A percentile compares a stretch with the other conserved stretches of the same genome.
These are phyloP conservation scores for Drosophila obscura DNA, from an alignment of 1,140 invertebrate species.

Conservation along the genomic window DNA sequence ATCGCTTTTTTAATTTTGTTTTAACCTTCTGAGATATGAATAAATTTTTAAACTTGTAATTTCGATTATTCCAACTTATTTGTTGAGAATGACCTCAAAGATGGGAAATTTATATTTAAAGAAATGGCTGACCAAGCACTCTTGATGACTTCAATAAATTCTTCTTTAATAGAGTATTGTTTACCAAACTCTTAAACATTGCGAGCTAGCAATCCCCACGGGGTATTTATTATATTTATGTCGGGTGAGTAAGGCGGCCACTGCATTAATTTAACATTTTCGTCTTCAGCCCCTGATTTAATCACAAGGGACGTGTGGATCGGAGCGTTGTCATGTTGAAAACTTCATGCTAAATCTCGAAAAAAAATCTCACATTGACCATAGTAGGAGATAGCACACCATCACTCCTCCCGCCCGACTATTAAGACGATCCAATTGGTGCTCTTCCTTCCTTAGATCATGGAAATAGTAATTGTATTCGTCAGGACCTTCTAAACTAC, in stretches of 20 bases:
- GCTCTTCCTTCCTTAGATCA: background rate
- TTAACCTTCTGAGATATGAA: background rate
- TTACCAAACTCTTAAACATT: slow-evolving; percentile 8
- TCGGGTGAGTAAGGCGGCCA: background rate
- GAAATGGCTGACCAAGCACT: slow-evolving; percentile 5
- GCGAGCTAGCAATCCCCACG: background rate
- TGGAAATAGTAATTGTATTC: background rate
- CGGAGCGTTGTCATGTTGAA: background rate
- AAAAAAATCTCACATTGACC: background rate
- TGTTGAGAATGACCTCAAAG: slow-evolving; percentile 4
- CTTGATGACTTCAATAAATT: slow-evolving; percentile 6
- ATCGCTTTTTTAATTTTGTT: too few species aligned
- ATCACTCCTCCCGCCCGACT: background rate
- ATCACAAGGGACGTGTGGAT: background rate
- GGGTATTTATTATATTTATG: too few species aligned
- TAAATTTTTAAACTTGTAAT: background rate
- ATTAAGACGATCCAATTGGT: background rate
- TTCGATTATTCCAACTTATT: background rate
- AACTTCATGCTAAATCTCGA: too few species aligned
- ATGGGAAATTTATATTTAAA: background rate
- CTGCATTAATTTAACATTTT: too few species aligned
- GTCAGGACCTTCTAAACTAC: background rate
- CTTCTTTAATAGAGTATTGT: slow-evolving; percentile 9
- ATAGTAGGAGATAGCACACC: background rate
- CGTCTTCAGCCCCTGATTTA: too few species aligned